Percentiles rank a stretch among this genome's conserved stretches.
Conservation (phyloP, 1,140 invertebrate genomes). For the Trachymyrmex septentrionalis region DNA sequence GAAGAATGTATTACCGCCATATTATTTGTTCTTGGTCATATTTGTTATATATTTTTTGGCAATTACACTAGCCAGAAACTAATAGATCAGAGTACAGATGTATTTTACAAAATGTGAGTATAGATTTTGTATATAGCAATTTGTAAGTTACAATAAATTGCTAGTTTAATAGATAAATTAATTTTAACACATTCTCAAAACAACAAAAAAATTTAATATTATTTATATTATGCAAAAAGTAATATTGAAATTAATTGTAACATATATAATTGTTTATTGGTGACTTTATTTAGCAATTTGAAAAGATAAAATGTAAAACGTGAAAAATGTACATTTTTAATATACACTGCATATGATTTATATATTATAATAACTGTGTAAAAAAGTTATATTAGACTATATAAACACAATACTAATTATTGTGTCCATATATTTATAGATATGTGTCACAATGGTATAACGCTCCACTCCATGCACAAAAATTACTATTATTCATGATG, state of each 20-base stretch:
- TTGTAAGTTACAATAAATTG: background rate
- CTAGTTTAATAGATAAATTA: background rate
- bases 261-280: background rate
- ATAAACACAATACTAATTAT: constrained; percentile 5
- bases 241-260: background rate
- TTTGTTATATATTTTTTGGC: constrained; percentile 45
- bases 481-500: constrained; percentile 49
- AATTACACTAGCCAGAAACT: constrained; percentile 35
- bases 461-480: constrained; percentile 35
- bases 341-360: background rate
- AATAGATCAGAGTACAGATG: constrained; percentile 42
- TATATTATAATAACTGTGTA: background rate
- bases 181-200: background rate
- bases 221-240: background rate
- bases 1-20: constrained; percentile 14
- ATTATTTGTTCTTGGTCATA: constrained; percentile 12
- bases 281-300: background rate
- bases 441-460: constrained; percentile 43
- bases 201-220: background rate
- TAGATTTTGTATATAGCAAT: constrained; percentile 4
- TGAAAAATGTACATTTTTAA: constrained; percentile 1
- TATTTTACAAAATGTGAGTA: constrained; percentile 42
- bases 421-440: constrained; percentile 13
- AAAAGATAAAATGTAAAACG: constrained; percentile 1
- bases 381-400: background rate